Conservation (phyloP, 1,140 invertebrate species). For the Drosophila ananassae region DNA sequence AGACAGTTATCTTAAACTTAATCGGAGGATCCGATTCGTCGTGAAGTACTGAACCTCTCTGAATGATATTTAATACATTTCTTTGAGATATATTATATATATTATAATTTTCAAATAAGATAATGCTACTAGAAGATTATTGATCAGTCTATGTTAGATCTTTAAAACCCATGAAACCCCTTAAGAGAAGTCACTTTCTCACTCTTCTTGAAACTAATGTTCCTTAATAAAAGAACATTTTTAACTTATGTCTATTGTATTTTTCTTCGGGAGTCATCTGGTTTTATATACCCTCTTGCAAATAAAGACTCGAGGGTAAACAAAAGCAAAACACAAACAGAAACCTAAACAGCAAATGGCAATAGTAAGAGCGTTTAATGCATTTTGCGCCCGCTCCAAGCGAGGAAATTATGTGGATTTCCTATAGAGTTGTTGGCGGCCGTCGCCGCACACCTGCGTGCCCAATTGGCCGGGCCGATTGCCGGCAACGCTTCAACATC, state of each 20-base stretch:
- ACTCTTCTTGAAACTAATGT: background rate
- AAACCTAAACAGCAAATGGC: conserved; percentile 21
- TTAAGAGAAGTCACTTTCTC: too few relatives aligned
- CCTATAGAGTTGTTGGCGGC: conserved; percentile 44
- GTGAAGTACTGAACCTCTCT: too few relatives aligned
- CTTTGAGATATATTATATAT: too few relatives aligned
- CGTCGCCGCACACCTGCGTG: conserved; percentile 75
- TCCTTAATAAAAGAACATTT: background rate
- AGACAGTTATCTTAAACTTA: too few relatives aligned
- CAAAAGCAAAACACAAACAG: background rate
- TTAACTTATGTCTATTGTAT: background rate
- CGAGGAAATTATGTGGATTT: conserved; percentile 74
- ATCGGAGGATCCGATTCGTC: too few relatives aligned
- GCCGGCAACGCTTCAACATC: conserved; percentile 42
- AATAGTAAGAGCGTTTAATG: conserved; percentile 63
- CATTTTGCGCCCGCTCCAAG: conserved; percentile 72
- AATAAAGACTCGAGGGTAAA: conserved; percentile 30
- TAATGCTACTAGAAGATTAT: too few relatives aligned
- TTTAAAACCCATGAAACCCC: too few relatives aligned
- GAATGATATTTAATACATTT: too few relatives aligned
- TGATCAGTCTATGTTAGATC: too few relatives aligned
- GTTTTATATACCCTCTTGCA: conserved; percentile 1
- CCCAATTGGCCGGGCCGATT: conserved; percentile 47
- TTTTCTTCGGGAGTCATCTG: background rate
- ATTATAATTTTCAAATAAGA: too few relatives aligned